Conservation (phyloP, 2,797 vertebrate species). For the Hozukius guyotensis region DNA sequence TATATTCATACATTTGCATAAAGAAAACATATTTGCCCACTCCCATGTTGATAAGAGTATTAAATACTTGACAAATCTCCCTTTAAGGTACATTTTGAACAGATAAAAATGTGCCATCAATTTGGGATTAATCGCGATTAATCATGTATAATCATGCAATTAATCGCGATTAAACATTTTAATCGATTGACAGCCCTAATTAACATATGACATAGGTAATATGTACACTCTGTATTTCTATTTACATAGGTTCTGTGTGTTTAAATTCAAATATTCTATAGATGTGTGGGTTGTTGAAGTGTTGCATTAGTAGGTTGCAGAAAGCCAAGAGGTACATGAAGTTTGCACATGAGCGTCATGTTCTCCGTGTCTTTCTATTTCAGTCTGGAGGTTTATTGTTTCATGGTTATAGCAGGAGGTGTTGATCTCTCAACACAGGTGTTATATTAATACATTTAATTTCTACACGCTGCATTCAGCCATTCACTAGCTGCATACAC, state of each 20-base stretch:
- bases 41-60: no score
- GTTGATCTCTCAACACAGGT: background rate
- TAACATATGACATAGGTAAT: background rate
- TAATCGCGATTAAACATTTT: fast-evolving
- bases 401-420: background rate
- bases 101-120: no score
- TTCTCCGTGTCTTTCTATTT: background rate
- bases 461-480: background rate
- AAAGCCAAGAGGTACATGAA: background rate
- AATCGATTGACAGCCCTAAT: no score
- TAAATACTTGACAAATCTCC: no score
- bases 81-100: no score
- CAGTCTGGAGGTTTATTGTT: slow-evolving; percentile 1
- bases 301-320: background rate
- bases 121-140: no score
- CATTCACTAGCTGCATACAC: background rate
- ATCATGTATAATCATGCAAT: no score
- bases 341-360: background rate
- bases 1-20: no score
- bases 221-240: background rate
- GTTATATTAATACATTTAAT: background rate
- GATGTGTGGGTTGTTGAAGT: background rate
- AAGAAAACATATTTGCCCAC: no score
- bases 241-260: background rate
- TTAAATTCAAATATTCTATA: background rate